A percentile compares a stretch with the other conserved stretches of the same genome.
phyloP scores from a whole-genome alignment of 1,140 invertebrate species.

The Trichogramma pretiosum region DNA sequence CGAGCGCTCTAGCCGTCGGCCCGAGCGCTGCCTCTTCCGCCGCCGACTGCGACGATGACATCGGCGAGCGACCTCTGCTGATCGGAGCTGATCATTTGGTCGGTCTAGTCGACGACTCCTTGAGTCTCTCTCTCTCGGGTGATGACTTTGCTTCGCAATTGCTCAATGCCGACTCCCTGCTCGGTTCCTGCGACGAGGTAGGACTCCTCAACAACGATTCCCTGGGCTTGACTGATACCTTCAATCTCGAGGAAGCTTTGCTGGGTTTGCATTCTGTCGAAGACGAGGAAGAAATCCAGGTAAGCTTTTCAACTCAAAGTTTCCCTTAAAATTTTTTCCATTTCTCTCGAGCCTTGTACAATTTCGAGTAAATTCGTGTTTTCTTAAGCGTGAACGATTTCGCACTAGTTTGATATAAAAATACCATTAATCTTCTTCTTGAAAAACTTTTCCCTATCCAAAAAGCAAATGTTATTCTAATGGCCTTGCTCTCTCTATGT shows the following conservation, averaged over 20 bases:
- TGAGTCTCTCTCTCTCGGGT: slow-evolving; percentile 35
- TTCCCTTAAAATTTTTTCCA: no score
- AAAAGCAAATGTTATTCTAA: no score
- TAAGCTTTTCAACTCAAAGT: slow-evolving; percentile 21
- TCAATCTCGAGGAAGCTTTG: slow-evolving; percentile 64
- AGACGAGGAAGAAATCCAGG: slow-evolving; percentile 46
- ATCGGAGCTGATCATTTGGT: slow-evolving; percentile 31
- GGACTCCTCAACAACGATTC: slow-evolving; percentile 39
- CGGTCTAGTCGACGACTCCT: slow-evolving; percentile 35
- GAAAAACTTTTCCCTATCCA: no score
- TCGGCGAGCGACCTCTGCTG: slow-evolving; percentile 23
- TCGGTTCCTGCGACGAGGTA: slow-evolving; percentile 32
- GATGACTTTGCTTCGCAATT: slow-evolving; percentile 42
- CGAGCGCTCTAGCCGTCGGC: neutral
- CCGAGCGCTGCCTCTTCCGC: no score
- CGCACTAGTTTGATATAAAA: no score
- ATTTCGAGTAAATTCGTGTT: neutral
- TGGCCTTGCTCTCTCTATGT: no score
- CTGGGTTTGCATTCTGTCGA: slow-evolving; percentile 60
- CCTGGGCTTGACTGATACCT: slow-evolving; percentile 48
- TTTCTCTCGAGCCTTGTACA: no score
- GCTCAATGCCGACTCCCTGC: slow-evolving; percentile 33
- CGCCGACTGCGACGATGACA: slow-evolving; percentile 18
- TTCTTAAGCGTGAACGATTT: neutral
- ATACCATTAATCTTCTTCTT: no score